Evolutionary conservation across 2,888 invertebrate species (phyloP).

Genomic region (Falcaria lacertinaria): DNA sequence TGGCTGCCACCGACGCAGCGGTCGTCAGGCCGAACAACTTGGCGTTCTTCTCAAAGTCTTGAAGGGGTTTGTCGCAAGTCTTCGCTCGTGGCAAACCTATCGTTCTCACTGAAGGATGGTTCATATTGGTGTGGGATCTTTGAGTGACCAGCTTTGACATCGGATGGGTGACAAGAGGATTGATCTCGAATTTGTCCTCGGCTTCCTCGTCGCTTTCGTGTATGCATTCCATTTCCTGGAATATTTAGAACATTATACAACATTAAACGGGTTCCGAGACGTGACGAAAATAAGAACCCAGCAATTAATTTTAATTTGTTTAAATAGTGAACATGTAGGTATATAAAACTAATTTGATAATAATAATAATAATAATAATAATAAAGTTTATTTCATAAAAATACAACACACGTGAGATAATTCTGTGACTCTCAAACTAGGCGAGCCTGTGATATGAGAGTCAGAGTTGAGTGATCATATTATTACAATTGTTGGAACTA

Average conservation of each 20-base stretch:
- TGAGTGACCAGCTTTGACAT: conserved; percentile 60
- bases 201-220: conserved; percentile 82
- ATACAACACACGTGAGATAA: too few species aligned
- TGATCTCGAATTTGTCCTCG: conserved; percentile 78
- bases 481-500: too few species aligned
- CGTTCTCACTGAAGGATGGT: conserved; percentile 67
- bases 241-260: conserved; percentile 12
- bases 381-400: too few species aligned
- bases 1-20: conserved; percentile 67
- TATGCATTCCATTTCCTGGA: conserved; percentile 84
- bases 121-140: conserved; percentile 62
- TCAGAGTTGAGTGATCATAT: too few species aligned
- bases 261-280: too few species aligned
- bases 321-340: too few species aligned
- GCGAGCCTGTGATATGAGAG: too few species aligned
- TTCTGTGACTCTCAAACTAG: too few species aligned
- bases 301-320: too few species aligned
- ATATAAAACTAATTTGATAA: too few species aligned
- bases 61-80: conserved; percentile 70
- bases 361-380: too few species aligned
- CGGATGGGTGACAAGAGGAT: conserved; percentile 59
- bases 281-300: too few species aligned
- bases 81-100: conserved; percentile 67
- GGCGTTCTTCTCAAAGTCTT: conserved; percentile 59
- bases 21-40: conserved; percentile 56